Evolutionary conservation across 2,113 vertebrate genomes (phyloP).

Genomic region (Syngnathoides biaculeatus): DNA sequence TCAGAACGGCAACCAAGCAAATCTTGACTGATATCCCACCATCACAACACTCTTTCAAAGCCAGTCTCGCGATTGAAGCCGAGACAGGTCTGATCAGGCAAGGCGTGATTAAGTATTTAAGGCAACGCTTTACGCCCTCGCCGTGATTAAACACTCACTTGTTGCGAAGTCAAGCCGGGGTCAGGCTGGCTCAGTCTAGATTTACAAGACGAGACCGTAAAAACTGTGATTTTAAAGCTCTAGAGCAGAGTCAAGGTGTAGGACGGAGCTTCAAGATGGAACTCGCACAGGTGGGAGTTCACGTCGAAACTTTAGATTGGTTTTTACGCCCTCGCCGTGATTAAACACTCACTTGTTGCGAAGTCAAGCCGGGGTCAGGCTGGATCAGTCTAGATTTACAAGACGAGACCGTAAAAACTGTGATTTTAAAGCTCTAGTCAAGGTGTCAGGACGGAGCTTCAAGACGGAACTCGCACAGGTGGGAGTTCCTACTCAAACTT

Average conservation of each 20-base stretch:
- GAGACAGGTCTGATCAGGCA: slow-evolving; percentile 37
- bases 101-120: slow-evolving; percentile 5
- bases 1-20: not conserved
- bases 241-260: no score
- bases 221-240: not conserved
- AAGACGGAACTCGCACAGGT: not conserved
- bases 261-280: not conserved
- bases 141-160: not conserved
- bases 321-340: not conserved
- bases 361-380: slow-evolving; percentile 1
- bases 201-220: not conserved
- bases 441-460: not conserved
- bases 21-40: slow-evolving; percentile 30
- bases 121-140: not conserved
- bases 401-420: not conserved
- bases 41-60: slow-evolving; percentile 25
- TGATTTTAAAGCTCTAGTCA: not conserved
- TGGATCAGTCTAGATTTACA: not conserved
- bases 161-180: slow-evolving; percentile 6
- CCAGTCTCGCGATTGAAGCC: slow-evolving; percentile 13
- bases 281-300: slow-evolving; percentile 15
- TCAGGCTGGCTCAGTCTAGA: not conserved
- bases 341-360: not conserved
- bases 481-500: slow-evolving; percentile 26
- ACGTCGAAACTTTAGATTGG: slow-evolving; percentile 26